phyloP scores from a whole-genome alignment of 2,113 vertebrate genomes.

The Channa argus region DNA sequence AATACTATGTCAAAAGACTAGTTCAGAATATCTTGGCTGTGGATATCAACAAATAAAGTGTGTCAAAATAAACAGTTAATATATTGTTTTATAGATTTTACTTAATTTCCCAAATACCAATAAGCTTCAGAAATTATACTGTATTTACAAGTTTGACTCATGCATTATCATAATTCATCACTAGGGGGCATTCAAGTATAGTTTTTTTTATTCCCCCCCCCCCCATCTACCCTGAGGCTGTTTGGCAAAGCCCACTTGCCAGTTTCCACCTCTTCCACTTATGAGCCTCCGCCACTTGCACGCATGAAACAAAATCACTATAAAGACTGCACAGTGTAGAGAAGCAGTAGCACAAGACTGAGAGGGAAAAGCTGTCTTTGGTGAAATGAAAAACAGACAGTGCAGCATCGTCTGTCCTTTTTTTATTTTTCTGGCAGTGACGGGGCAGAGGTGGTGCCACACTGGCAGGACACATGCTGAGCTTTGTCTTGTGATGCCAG shows the following conservation, averaged over 20 bases:
- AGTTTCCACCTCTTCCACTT: constrained; percentile 56
- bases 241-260: constrained; percentile 35
- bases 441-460: constrained; percentile 12
- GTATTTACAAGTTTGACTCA: background rate
- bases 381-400: background rate
- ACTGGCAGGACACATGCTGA: constrained; percentile 2
- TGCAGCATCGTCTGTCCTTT: background rate
- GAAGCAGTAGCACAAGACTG: constrained; percentile 9
- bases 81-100: background rate
- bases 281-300: constrained; percentile 33
- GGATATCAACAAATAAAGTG: no score
- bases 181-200: constrained; percentile 69
- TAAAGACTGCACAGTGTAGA: constrained; percentile 49
- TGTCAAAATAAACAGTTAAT: no score
- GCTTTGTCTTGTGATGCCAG: background rate
- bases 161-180: constrained; percentile 18
- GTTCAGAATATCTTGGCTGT: background rate
- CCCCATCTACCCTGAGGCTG: constrained; percentile 1
- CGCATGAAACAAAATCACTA: constrained; percentile 46
- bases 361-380: constrained; percentile 19
- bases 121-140: background rate
- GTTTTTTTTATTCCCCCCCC: background rate
- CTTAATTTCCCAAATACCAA: no score
- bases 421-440: background rate
- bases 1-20: background rate